phyloP scores from a whole-genome alignment of 2,888 invertebrate species.

The Epinotia nisella region DNA sequence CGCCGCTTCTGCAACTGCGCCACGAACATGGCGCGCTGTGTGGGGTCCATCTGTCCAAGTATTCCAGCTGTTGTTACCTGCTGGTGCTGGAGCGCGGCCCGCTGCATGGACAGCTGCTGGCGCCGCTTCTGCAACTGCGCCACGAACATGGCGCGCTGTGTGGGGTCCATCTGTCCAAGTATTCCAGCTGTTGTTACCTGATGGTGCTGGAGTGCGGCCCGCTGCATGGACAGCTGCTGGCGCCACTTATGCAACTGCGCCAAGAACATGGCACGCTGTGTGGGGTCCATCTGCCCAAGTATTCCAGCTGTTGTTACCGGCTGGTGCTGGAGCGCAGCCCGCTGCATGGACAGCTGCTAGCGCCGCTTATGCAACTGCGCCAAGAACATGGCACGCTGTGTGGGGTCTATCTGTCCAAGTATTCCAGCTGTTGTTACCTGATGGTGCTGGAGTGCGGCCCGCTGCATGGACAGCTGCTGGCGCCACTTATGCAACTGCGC shows the following conservation, averaged over 20 bases:
- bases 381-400: too few species aligned
- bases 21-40: slow-evolving; percentile 13
- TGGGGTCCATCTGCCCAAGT: background rate
- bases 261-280: slow-evolving; percentile 12
- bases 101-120: slow-evolving; percentile 81
- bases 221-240: slow-evolving; percentile 81
- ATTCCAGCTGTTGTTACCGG: too few species aligned
- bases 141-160: slow-evolving; percentile 13
- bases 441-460: too few species aligned
- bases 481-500: too few species aligned
- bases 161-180: background rate
- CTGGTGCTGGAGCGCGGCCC: slow-evolving; percentile 78
- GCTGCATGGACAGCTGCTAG: too few species aligned
- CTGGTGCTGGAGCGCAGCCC: too few species aligned
- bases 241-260: slow-evolving; percentile 78
- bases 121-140: slow-evolving; percentile 78
- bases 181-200: slow-evolving; percentile 57
- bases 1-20: slow-evolving; percentile 78
- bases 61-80: slow-evolving; percentile 57
- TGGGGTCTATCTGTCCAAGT: background rate
- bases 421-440: too few species aligned
- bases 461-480: too few species aligned
- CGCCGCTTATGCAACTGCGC: too few species aligned
- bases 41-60: background rate
- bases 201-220: slow-evolving; percentile 78